phyloP scores from a whole-genome alignment of 2,797 vertebrate species.

The Neopelma chrysocephalum region DNA sequence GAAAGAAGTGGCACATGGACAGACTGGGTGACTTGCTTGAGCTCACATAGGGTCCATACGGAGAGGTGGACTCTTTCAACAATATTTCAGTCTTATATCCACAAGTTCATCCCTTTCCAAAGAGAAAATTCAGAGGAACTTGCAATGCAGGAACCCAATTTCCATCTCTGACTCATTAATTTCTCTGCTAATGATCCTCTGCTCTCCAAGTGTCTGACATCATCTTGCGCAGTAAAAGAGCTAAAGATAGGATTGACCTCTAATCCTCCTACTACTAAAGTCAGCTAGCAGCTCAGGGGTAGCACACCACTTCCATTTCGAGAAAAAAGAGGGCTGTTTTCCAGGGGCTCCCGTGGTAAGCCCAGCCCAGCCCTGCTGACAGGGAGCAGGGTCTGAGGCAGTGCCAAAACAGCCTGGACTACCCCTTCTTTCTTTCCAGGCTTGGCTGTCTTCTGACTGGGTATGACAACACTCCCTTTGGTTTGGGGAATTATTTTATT shows the following conservation, averaged over 20 bases:
- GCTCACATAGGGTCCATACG: not conserved
- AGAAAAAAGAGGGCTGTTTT: not conserved
- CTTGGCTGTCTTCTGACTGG: not conserved
- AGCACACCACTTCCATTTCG: not conserved
- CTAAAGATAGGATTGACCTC: not conserved
- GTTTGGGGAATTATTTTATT: not conserved
- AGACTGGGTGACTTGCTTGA: not conserved
- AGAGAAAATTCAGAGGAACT: not conserved
- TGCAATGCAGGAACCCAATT: not conserved
- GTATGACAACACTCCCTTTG: not conserved
- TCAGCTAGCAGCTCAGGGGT: not conserved
- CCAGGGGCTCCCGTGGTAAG: not conserved
- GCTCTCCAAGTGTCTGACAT: not conserved
- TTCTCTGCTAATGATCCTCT: not conserved
- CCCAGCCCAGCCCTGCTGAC: not conserved
- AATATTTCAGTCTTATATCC: not conserved
- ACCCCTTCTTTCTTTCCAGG: not conserved
- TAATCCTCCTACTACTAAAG: not conserved
- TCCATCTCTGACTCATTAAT: not conserved
- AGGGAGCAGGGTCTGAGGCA: not conserved
- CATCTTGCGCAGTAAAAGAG: not conserved
- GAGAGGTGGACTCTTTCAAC: not conserved
- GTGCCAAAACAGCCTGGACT: not conserved
- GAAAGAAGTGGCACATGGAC: not conserved
- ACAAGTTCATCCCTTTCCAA: not conserved